Base-by-base conservation (phyloP, 2,888 invertebrate genomes). In the Pyrocoelia pectoralis region DNA sequence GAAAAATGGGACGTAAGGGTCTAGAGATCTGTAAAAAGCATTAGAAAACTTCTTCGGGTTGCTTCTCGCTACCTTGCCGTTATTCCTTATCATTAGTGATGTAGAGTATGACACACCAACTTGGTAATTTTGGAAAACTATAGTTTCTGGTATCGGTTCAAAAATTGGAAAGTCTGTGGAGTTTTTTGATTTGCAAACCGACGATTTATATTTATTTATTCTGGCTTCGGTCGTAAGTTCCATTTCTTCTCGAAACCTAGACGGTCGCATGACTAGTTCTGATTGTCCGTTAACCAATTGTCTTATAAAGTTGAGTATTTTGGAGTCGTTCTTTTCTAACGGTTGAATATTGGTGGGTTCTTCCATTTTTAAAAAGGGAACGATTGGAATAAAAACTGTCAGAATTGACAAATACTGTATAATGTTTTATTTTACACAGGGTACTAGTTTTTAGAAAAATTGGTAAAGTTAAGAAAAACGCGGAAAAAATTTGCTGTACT, bases 61-160 rank as follows among this genome's bases (percentile, higher is more conserved):
- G 1, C 15, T 19, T 40, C 40, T 17, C 13, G 15, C 72, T 78
- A 88, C 88, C 81, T 84, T 81, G 68, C 86, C 83, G 49, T 81
- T 81, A 76, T 89, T 89, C 72, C 82, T 83, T 55, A 89, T 81
- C 0, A 81, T 80, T 66, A 89, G 79, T 50, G 84, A 83, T 0
- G 85, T 80, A 14, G 81, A 79, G 61, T 86, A 82, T 68, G 77
- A 80, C 14, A 83, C 82, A 43, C 86, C 86, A 1, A 83, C 80
- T 60, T 81, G 79, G 75, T 83, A 88, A 74, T 87, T 87, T 79
- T 88, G 88, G 70, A 88, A 89, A 17, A 89, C 78, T 1, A 89
- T 73, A 14, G 87, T 73, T 68, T 78, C 83, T 0, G 89, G 88
- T 12, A 81, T 79, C 12, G 72, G 72, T 19, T 66, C 62, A 59